Percentiles rank a stretch among this genome's conserved stretches.
These are phyloP conservation scores for Telmatochromis bifrenatus DNA, from an alignment of 2,113 vertebrate species.

Conservation along the genomic window DNA sequence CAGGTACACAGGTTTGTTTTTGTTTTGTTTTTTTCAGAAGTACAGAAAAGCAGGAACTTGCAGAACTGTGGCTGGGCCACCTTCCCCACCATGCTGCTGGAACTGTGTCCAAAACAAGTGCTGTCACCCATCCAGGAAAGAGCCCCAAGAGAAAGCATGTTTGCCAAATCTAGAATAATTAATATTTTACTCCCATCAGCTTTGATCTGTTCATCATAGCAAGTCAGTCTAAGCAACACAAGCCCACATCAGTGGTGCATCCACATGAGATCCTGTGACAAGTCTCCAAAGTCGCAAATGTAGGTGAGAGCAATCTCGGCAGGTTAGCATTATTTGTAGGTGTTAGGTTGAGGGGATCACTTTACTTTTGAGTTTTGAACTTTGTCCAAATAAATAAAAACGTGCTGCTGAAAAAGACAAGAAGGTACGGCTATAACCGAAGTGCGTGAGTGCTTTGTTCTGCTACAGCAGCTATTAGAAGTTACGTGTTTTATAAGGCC, in stretches of 20 bases:
- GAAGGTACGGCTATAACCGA: neutral
- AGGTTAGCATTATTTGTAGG: neutral
- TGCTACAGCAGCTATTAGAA: neutral
- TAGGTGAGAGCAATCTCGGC: conserved; percentile 1
- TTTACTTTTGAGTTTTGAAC: neutral
- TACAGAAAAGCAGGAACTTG: neutral
- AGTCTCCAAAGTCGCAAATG: neutral
- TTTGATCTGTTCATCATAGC: neutral
- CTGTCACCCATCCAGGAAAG: neutral
- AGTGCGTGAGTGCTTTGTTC: neutral
- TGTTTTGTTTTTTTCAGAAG: neutral
- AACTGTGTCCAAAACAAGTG: conserved; percentile 24
- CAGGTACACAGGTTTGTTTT: neutral
- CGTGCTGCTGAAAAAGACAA: neutral
- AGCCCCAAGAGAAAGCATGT: neutral
- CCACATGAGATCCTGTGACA: neutral
- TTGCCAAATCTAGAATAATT: neutral
- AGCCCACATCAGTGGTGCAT: neutral
- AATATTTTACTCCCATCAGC: neutral
- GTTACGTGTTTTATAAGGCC: conserved; percentile 5
- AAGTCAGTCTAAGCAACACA: neutral
- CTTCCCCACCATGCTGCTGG: neutral
- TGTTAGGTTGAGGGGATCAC: neutral
- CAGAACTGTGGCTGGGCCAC: neutral
- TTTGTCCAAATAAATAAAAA: neutral